Conservation (phyloP, 2,113 vertebrate species). For the Xiphophorus hellerii region DNA sequence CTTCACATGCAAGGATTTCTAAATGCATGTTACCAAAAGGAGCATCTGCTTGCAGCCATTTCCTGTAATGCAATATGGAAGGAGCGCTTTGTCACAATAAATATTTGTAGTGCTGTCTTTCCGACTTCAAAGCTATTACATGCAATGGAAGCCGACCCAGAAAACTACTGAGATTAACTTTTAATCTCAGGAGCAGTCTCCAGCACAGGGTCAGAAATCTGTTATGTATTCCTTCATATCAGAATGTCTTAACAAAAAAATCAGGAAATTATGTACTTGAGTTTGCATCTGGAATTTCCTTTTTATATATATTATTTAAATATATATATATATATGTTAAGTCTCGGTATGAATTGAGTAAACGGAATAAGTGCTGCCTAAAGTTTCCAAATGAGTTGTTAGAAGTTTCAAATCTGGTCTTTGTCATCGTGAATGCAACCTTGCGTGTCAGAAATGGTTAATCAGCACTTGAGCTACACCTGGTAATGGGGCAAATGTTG, state of each 20-base stretch:
- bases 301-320: no score
- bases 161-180: slow-evolving; percentile 43
- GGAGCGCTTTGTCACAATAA: slow-evolving; percentile 13
- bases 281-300: background rate
- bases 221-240: background rate
- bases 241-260: background rate
- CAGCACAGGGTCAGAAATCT: slow-evolving; percentile 28
- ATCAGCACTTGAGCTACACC: slow-evolving; percentile 40
- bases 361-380: background rate
- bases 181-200: slow-evolving; percentile 36
- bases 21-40: slow-evolving; percentile 9
- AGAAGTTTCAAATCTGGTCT: background rate
- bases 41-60: slow-evolving; percentile 12
- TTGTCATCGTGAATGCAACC: slow-evolving; percentile 3
- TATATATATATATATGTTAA: background rate
- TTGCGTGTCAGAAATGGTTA: slow-evolving; percentile 33
- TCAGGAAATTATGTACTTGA: background rate
- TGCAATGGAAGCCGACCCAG: slow-evolving; percentile 8
- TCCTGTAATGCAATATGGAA: slow-evolving; percentile 5
- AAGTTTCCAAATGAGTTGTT: slow-evolving; percentile 10
- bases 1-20: slow-evolving; percentile 27
- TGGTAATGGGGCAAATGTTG: slow-evolving; percentile 43
- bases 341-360: background rate
- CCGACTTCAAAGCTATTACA: slow-evolving; percentile 21
- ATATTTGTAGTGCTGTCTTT: slow-evolving; percentile 26